Evolutionary conservation across 2,888 invertebrate species (phyloP).

Genomic region (Brachyptera risi): DNA sequence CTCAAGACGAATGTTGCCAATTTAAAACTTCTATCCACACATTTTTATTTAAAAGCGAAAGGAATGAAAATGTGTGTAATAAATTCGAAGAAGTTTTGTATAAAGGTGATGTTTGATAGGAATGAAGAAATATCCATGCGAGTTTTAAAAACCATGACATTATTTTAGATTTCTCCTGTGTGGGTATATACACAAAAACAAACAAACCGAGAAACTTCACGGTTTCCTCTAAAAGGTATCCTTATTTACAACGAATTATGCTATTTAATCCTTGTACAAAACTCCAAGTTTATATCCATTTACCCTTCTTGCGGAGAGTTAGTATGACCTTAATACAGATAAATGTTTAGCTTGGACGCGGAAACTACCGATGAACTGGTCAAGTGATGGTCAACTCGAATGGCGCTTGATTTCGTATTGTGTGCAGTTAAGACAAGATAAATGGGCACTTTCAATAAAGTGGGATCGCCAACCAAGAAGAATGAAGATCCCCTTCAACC

Average conservation of each 20-base stretch:
- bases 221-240: too few relatives aligned
- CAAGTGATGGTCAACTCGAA: neutral
- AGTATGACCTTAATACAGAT: neutral
- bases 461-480: neutral
- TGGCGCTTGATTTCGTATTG: neutral
- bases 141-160: too few relatives aligned
- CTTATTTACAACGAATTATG: neutral
- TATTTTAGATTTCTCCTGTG: too few relatives aligned
- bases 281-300: too few relatives aligned
- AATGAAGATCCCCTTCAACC: neutral
- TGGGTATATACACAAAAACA: too few relatives aligned
- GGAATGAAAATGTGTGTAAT: neutral
- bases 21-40: constrained; percentile 23
- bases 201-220: too few relatives aligned
- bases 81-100: constrained; percentile 8
- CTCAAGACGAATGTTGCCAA: constrained; percentile 27
- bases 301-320: too few relatives aligned
- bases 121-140: constrained; percentile 18
- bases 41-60: constrained; percentile 26
- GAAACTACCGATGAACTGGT: neutral
- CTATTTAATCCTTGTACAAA: neutral
- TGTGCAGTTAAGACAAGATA: neutral
- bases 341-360: neutral
- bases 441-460: neutral
- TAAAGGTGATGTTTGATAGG: constrained; percentile 11